Evolutionary conservation across 2,888 invertebrate species (phyloP).

Genomic region (Isoperla grammatica): DNA sequence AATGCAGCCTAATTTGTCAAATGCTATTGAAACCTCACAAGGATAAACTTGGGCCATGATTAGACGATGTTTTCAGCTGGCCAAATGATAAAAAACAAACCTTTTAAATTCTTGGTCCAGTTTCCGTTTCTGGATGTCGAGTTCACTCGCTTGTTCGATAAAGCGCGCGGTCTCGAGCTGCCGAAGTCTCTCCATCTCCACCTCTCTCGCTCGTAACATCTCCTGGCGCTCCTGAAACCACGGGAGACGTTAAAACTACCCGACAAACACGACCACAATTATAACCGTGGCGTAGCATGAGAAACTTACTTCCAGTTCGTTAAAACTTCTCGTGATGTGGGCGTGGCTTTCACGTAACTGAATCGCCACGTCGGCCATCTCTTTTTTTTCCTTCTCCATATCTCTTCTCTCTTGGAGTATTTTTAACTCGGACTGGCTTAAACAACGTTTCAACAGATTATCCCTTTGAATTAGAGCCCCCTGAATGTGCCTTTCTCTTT

Average conservation of each 20-base stretch:
- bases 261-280: no score
- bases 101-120: constrained; percentile 22
- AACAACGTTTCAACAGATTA: neutral
- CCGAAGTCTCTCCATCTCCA: neutral
- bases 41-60: no score
- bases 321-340: constrained; percentile 1
- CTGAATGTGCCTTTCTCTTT: constrained; percentile 19
- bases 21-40: no score
- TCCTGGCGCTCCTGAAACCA: constrained; percentile 1
- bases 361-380: constrained; percentile 1
- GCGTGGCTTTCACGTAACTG: constrained; percentile 1
- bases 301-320: constrained; percentile 6
- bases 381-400: constrained; percentile 11
- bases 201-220: neutral
- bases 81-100: no score
- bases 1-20: no score
- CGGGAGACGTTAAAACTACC: neutral
- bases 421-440: constrained; percentile 13
- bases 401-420: constrained; percentile 5
- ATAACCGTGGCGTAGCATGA: no score
- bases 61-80: no score
- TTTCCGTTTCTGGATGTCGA: constrained; percentile 19
- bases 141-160: constrained; percentile 17
- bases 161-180: neutral
- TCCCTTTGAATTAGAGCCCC: constrained; percentile 5